Conservation (phyloP, 2,888 invertebrate genomes). For the Ommatoiulus sabulosus region DNA sequence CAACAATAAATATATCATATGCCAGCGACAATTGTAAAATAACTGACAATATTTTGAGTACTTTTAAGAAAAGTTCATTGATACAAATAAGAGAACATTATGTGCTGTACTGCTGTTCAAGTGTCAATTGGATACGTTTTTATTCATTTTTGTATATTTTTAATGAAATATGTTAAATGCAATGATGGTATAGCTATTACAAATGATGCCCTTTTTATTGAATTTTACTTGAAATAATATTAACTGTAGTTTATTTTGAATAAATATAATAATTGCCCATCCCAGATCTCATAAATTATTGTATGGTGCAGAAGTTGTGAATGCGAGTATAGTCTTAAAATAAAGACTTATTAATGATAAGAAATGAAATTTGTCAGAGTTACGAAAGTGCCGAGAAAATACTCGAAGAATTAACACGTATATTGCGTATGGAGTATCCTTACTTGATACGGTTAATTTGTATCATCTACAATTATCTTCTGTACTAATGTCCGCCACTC, state of each 20-base stretch:
- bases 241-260: background rate
- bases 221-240: no score
- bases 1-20: background rate
- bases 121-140: background rate
- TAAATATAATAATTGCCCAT: background rate
- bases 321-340: background rate
- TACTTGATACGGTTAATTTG: background rate
- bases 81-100: background rate
- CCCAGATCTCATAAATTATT: background rate
- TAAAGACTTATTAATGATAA: background rate
- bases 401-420: no score
- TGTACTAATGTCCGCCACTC: slow-evolving; percentile 4
- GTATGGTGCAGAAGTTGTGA: background rate
- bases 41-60: background rate
- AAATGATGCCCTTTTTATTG: background rate
- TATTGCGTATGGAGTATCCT: slow-evolving; percentile 5
- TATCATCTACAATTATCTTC: background rate
- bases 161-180: background rate
- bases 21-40: background rate
- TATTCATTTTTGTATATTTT: background rate
- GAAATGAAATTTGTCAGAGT: background rate
- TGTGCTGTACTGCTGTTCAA: background rate
- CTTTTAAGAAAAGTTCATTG: background rate
- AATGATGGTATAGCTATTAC: background rate
- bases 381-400: no score